phyloP scores from a whole-genome alignment of 2,888 invertebrate genomes.

The Aplocera efformata region DNA sequence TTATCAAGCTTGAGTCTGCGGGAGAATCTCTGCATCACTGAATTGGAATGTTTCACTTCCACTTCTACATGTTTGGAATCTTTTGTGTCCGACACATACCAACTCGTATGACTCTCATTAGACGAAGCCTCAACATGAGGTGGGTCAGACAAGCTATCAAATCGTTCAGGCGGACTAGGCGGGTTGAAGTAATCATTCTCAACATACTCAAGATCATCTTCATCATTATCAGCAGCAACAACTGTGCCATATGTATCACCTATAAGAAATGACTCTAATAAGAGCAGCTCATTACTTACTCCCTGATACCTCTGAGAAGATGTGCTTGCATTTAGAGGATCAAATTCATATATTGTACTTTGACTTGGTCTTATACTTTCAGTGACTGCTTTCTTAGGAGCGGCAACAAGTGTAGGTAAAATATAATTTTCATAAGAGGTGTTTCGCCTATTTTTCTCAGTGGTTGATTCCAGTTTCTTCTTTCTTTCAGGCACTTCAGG shows the following conservation, averaged over 20 bases:
- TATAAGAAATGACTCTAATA: constrained; percentile 84
- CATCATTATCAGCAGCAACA: constrained; percentile 63
- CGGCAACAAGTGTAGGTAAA: constrained; percentile 39
- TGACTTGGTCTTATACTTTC: constrained; percentile 54
- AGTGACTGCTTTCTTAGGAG: constrained; percentile 16
- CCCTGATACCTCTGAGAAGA: constrained; percentile 53
- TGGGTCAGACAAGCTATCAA: constrained; percentile 77
- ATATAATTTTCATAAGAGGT: constrained; percentile 44
- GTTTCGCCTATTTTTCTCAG: constrained; percentile 10
- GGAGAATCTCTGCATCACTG: constrained; percentile 64
- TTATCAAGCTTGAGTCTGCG: constrained; percentile 74
- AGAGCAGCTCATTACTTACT: constrained; percentile 81
- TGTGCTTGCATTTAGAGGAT: constrained; percentile 74
- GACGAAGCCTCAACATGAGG: no score
- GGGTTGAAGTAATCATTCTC: constrained; percentile 75
- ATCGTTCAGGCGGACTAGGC: constrained; percentile 82
- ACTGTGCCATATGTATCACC: constrained; percentile 85
- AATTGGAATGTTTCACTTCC: constrained; percentile 44
- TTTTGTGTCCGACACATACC: constrained; percentile 51
- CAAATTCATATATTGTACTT: constrained; percentile 87
- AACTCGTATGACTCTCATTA: constrained; percentile 61
- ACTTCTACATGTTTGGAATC: constrained; percentile 35
- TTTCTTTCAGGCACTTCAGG: constrained; percentile 54
- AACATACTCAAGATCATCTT: constrained; percentile 54
- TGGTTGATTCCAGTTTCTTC: not conserved